Conservation (phyloP, 2,888 invertebrate species). For the Subacronicta megacephala region DNA sequence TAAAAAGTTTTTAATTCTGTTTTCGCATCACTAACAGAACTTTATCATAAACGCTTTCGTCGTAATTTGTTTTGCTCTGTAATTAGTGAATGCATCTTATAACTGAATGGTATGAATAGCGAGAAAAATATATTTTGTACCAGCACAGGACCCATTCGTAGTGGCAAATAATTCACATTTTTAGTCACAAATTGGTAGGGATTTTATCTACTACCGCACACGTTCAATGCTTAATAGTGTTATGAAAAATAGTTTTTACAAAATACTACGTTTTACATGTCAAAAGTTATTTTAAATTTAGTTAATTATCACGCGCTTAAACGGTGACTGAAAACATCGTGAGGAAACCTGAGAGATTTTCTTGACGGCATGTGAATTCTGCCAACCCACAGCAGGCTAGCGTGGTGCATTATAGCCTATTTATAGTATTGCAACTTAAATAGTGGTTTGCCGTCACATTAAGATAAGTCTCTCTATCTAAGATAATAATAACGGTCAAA, state of each 20-base stretch:
- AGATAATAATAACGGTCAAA: no score
- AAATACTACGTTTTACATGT: background rate
- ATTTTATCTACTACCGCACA: constrained; percentile 15
- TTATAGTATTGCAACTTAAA: no score
- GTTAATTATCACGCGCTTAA: no score
- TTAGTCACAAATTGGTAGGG: constrained; percentile 17
- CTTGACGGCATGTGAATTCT: no score
- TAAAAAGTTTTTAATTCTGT: constrained; percentile 2
- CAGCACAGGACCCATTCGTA: constrained; percentile 2
- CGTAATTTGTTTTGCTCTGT: constrained; percentile 3
- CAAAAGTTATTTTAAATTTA: no score
- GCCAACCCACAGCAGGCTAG: no score
- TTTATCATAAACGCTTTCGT: constrained; percentile 5
- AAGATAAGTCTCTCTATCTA: no score
- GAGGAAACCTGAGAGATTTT: no score
- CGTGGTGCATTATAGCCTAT: no score
- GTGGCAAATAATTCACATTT: constrained; percentile 12
- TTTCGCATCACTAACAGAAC: constrained; percentile 15
- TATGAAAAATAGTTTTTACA: background rate
- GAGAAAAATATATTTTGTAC: constrained; percentile 14
- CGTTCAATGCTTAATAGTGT: background rate
- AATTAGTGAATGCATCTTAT: constrained; percentile 14
- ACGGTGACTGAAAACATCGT: no score
- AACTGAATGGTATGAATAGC: constrained; percentile 16
- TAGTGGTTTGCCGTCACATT: no score